A percentile compares a stretch with the other conserved stretches of the same genome.
These are phyloP conservation scores for Paedocypris micromegethes DNA, from an alignment of 2,797 vertebrate genomes.

Conservation along the genomic window DNA sequence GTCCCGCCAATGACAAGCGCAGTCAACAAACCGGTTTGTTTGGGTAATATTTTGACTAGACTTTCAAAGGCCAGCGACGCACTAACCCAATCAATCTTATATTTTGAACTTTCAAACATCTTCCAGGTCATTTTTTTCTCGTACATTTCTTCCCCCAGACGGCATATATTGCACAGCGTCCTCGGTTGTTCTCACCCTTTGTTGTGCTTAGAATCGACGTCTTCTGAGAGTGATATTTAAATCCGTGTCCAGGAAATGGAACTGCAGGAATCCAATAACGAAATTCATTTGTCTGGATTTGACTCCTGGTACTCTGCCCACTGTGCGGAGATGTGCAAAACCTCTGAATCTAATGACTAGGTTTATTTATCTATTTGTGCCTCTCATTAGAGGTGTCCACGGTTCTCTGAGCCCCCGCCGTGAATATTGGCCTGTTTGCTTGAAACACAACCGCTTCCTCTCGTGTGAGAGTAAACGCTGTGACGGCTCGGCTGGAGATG, in stretches of 20 bases:
- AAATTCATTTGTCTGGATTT: conserved; percentile 55
- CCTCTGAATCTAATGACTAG: conserved; percentile 50
- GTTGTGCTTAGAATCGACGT: conserved; percentile 9
- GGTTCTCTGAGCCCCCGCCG: conserved; percentile 40
- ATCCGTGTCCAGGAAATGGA: conserved; percentile 40
- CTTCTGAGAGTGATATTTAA: conserved; percentile 39
- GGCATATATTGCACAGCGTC: background rate
- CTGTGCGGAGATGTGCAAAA: conserved; percentile 42
- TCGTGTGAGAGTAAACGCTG: conserved; percentile 27
- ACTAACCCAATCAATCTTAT: conserved; percentile 19
- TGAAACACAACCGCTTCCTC: conserved; percentile 42
- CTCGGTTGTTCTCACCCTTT: conserved; percentile 14
- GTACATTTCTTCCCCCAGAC: conserved; percentile 5
- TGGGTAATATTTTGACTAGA: background rate
- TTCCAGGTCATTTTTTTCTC: conserved; percentile 24
- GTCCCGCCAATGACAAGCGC: no score
- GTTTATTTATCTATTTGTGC: conserved; percentile 51
- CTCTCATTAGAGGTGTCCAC: conserved; percentile 47
- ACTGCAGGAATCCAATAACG: conserved; percentile 30
- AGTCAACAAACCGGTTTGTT: background rate
- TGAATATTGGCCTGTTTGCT: conserved; percentile 28
- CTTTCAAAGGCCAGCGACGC: conserved; percentile 13
- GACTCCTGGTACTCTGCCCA: conserved; percentile 39
- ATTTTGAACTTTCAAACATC: conserved; percentile 28
- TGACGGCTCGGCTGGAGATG: background rate